These are phyloP conservation scores for Chlorocebus sabaeus DNA, from an alignment of 2,113 vertebrate species.

Conservation along the genomic window DNA sequence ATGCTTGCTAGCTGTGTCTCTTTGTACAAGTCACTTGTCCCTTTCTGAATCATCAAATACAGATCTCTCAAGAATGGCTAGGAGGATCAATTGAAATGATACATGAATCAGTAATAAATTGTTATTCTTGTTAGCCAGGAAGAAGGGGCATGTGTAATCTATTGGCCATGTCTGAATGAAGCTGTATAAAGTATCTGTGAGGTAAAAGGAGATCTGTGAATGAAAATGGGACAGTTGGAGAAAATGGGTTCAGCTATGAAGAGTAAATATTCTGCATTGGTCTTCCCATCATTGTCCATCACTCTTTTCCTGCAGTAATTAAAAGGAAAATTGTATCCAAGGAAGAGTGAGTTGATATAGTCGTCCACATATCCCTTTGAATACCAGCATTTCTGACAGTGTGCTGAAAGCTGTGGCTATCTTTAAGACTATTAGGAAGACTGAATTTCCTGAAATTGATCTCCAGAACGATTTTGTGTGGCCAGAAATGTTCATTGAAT, in stretches of 20 bases:
- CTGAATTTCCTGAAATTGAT: neutral
- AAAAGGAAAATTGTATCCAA: neutral
- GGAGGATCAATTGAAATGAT: slow-evolving; percentile 20
- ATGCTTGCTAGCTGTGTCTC: neutral
- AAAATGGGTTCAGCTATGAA: neutral
- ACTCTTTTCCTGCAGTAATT: neutral
- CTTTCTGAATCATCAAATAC: neutral
- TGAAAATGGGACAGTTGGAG: neutral
- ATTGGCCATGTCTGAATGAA: neutral
- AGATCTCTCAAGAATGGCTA: neutral
- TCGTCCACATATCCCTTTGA: neutral
- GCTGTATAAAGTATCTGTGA: neutral
- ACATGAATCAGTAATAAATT: neutral
- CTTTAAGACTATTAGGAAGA: neutral
- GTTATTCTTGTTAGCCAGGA: neutral
- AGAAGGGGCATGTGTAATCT: neutral
- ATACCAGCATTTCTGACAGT: neutral
- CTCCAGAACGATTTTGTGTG: neutral
- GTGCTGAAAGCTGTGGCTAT: neutral
- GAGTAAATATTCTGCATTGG: neutral
- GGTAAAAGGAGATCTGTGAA: neutral
- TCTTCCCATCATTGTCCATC: neutral
- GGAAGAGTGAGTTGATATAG: neutral
- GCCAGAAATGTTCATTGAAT: neutral
- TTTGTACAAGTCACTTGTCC: neutral